Conservation (phyloP, 1,140 invertebrate genomes). For the Lordiphosa mommai region DNA sequence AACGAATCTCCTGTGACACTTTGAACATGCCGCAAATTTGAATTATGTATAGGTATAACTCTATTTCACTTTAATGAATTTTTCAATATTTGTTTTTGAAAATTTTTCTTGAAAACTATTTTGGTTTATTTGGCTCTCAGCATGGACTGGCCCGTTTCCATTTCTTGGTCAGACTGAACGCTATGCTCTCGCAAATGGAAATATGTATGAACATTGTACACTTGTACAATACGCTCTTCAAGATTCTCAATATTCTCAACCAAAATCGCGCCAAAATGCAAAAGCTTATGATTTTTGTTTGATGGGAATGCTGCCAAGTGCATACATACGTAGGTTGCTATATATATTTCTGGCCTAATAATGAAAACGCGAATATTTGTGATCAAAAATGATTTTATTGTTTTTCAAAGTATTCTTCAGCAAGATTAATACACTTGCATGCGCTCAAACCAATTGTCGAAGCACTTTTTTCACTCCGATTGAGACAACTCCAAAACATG, state of each 20-base stretch:
- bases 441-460: too few relatives aligned
- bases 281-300: conserved; percentile 45
- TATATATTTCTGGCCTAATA: too few relatives aligned
- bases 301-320: conserved; percentile 52
- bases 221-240: conserved; percentile 15
- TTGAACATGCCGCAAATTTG: conserved; percentile 60
- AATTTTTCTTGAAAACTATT: conserved; percentile 12
- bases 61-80: conserved; percentile 19
- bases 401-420: too few relatives aligned
- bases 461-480: too few relatives aligned
- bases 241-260: conserved; percentile 31
- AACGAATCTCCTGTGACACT: conserved; percentile 75
- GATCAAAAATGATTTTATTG: too few relatives aligned
- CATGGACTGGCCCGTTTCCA: conserved; percentile 24
- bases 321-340: conserved; percentile 4
- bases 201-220: neutral
- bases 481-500: too few relatives aligned
- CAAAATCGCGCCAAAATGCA: conserved; percentile 11
- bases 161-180: conserved; percentile 51
- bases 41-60: too few relatives aligned
- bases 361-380: too few relatives aligned
- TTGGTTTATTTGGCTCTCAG: conserved; percentile 18
- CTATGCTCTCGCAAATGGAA: conserved; percentile 11
- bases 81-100: conserved; percentile 24
- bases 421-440: too few relatives aligned